Base-by-base conservation (phyloP, 2,888 invertebrate genomes). In the Papilio elwesi region DNA sequence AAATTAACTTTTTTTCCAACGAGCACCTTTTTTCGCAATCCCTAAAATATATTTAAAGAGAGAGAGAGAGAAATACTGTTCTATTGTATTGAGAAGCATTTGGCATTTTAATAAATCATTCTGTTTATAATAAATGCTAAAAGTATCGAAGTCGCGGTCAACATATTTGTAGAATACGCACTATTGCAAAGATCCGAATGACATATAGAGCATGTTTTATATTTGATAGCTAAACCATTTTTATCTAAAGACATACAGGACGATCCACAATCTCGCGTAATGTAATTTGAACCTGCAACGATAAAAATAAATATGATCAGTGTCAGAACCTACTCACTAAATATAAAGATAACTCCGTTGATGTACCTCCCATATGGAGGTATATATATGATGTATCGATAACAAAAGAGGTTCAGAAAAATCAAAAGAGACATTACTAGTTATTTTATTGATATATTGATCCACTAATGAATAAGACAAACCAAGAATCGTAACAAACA, bases 121-220 rank as follows among this genome's bases (percentile, higher is more conserved):
- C 16, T 65, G 0, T 64, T 48, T 10, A 70, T 36, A 15, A 8
- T 8, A 36, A 65, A 9, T 12, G 48, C 8, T 9, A 38, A 49
- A 15, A 71, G 0, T n/a, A 67, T 16, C 2, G 43, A 49, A 13
- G 38, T 4, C 8, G 38, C 65, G 13, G 36, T 57, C 16, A 49
- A 59, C 2, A n/a, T 59, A 38, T 49, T 38, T 13, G 43, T 57
- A 57, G 51, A 55, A 59, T 59, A 43, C 13, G 71, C 65, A 43
- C 66, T 71, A 43, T 71, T 71, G 16, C 71, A 71, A 12, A 71
- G 53, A 71, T 71, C 66, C 4, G 57, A 71, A n/a, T 71, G 66
- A 51, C 71, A 71, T 16, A 71, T 66, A 38, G 57, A 66, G 51
- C 71, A 66, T 59, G 65, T 49, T 71, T 57, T 38, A 66, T 71